Evolutionary conservation across 2,113 vertebrate genomes (phyloP).

Genomic region (Dipodomys merriami): DNA sequence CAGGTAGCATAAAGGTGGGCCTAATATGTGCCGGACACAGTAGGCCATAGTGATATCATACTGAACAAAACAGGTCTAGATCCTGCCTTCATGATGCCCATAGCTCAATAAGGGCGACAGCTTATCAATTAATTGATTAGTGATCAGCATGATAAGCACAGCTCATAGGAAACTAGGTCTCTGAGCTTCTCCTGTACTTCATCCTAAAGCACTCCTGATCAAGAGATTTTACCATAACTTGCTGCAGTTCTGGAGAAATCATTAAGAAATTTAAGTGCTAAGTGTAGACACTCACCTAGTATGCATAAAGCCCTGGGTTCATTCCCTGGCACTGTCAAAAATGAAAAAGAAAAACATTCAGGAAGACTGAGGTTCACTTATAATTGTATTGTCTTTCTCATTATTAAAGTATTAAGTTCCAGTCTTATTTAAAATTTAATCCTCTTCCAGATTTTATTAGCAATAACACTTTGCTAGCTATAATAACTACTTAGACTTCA

Average conservation of each 20-base stretch:
- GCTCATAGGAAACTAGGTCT: not conserved
- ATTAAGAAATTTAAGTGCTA: not conserved
- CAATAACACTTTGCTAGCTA: not conserved
- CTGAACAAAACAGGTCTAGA: not conserved
- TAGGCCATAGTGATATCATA: not conserved
- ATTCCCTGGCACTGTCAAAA: no score
- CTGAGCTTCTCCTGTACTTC: not conserved
- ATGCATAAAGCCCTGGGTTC: no score
- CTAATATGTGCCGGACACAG: not conserved
- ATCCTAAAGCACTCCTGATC: not conserved
- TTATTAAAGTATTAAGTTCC: not conserved
- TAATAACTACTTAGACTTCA: not conserved
- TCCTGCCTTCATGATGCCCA: not conserved
- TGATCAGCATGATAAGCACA: not conserved
- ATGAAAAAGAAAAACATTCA: no score
- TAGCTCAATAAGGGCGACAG: not conserved
- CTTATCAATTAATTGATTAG: not conserved
- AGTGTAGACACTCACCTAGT: no score
- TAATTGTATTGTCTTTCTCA: not conserved
- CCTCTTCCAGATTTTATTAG: not conserved
- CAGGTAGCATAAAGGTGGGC: not conserved
- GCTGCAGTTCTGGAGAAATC: not conserved
- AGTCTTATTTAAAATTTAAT: not conserved
- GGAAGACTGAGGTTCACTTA: not conserved
- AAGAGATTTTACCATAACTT: not conserved